Evolutionary conservation across 1,140 invertebrate species (phyloP).

Genomic region (Kradibia gibbosae): DNA sequence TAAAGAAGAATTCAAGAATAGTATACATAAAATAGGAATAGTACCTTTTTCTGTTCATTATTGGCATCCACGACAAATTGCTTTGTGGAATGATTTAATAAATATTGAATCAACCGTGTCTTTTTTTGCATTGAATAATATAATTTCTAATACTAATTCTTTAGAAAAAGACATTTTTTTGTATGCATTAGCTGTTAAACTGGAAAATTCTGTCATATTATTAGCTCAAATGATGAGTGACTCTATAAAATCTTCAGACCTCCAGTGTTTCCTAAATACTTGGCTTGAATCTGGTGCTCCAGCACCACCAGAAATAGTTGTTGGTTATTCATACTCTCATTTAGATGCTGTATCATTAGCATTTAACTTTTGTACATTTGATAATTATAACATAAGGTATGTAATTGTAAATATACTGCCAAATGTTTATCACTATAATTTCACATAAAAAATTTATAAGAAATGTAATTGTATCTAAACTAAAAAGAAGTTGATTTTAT

Average conservation of each 20-base stretch:
- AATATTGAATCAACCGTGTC: constrained; percentile 27
- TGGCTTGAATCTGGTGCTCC: constrained; percentile 29
- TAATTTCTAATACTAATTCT: constrained; percentile 29
- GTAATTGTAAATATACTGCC: background rate
- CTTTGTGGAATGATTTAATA: constrained; percentile 34
- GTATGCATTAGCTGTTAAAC: constrained; percentile 29
- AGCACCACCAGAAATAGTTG: constrained; percentile 30
- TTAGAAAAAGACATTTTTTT: constrained; percentile 36
- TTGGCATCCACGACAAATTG: constrained; percentile 41
- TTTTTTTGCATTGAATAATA: constrained; percentile 36
- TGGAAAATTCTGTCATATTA: constrained; percentile 39
- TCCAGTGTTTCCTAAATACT: constrained; percentile 30
- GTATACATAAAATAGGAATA: constrained; percentile 38
- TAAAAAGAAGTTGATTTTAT: background rate
- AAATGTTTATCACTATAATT: background rate
- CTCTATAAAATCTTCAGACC: constrained; percentile 3
- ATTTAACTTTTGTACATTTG: constrained; percentile 42
- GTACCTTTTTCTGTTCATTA: constrained; percentile 40
- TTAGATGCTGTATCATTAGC: constrained; percentile 44
- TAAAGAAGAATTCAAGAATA: constrained; percentile 32
- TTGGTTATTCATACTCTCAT: constrained; percentile 34
- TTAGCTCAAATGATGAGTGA: constrained; percentile 43
- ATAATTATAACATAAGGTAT: constrained; percentile 45
- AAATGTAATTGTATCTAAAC: background rate
- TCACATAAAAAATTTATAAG: too few species aligned